Conservation (phyloP, 1,140 invertebrate species). For the Cataglyphis hispanica region DNA sequence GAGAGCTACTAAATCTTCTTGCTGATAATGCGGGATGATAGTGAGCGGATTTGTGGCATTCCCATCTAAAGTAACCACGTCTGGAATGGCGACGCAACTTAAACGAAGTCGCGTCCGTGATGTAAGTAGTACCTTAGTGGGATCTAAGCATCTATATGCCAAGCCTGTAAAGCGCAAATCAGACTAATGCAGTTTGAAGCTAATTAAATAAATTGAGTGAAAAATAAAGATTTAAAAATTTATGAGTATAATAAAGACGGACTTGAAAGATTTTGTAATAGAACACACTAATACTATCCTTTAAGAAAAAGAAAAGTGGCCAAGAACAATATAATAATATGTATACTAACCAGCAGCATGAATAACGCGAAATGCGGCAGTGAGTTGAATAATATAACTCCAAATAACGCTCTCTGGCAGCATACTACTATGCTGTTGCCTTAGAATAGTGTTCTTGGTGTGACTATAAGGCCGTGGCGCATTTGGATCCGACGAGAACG, state of each 20-base stretch:
- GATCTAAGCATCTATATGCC: slow-evolving; percentile 93
- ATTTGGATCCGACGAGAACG: slow-evolving; percentile 93
- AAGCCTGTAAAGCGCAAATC: slow-evolving; percentile 84
- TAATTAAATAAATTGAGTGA: not conserved
- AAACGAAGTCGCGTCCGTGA: slow-evolving; percentile 91
- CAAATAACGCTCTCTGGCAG: slow-evolving; percentile 97
- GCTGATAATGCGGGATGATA: slow-evolving; percentile 93
- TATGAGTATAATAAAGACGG: not conserved
- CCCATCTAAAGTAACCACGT: slow-evolving; percentile 94
- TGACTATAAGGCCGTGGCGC: slow-evolving; percentile 94
- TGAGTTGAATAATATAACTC: slow-evolving; percentile 98
- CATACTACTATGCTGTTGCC: slow-evolving; percentile 90
- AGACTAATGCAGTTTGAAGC: slow-evolving; percentile 16
- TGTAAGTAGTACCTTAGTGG: slow-evolving; percentile 95
- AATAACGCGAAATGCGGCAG: slow-evolving; percentile 96
- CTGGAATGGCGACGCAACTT: slow-evolving; percentile 93
- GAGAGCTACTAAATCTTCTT: slow-evolving; percentile 96
- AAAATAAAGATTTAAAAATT: not conserved
- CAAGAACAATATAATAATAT: not conserved
- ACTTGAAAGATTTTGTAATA: not conserved
- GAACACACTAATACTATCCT: not conserved
- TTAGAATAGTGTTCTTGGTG: slow-evolving; percentile 92
- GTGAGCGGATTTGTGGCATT: slow-evolving; percentile 89
- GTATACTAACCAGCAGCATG: slow-evolving; percentile 90
- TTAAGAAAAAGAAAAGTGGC: not conserved